These are phyloP conservation scores for Oscheius sp. DNA, from an alignment of 1,140 invertebrate species.

Conservation along the genomic window DNA sequence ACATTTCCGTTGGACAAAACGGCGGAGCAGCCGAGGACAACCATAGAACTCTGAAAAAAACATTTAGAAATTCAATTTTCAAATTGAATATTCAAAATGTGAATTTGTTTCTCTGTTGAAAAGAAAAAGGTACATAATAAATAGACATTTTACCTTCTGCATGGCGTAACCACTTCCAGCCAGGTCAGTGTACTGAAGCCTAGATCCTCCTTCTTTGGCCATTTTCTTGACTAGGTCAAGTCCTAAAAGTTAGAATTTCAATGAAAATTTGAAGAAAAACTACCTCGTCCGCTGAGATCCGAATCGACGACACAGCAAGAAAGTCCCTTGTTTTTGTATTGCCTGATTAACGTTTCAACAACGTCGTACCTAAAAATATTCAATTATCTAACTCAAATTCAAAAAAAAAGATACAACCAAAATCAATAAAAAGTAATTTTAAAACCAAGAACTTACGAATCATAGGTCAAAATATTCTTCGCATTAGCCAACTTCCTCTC, in stretches of 20 bases:
- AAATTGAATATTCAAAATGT: background rate
- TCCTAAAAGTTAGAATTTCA: no score
- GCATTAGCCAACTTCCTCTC: background rate
- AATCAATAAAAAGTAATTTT: no score
- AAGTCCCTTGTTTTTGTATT: slow-evolving; percentile 9
- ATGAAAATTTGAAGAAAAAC: no score
- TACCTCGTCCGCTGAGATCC: slow-evolving; percentile 3
- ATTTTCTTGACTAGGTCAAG: no score
- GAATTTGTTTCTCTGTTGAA: no score
- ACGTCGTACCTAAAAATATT: slow-evolving; percentile 9
- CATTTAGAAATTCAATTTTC: background rate
- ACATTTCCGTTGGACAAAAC: slow-evolving; percentile 37
- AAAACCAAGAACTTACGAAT: slow-evolving; percentile 1
- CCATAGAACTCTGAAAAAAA: slow-evolving; percentile 27
- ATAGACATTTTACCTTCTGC: background rate
- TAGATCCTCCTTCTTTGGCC: background rate
- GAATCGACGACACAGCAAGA: slow-evolving; percentile 11
- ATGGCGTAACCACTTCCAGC: background rate
- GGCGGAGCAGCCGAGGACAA: slow-evolving; percentile 41
- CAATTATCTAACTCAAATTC: background rate
- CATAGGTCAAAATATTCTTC: background rate
- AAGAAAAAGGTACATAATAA: background rate
- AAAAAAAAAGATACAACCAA: no score
- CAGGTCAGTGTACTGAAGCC: background rate
- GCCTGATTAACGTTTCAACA: slow-evolving; percentile 1